Conservation (phyloP, 2,888 invertebrate genomes). For the Coremacera marginata region DNA sequence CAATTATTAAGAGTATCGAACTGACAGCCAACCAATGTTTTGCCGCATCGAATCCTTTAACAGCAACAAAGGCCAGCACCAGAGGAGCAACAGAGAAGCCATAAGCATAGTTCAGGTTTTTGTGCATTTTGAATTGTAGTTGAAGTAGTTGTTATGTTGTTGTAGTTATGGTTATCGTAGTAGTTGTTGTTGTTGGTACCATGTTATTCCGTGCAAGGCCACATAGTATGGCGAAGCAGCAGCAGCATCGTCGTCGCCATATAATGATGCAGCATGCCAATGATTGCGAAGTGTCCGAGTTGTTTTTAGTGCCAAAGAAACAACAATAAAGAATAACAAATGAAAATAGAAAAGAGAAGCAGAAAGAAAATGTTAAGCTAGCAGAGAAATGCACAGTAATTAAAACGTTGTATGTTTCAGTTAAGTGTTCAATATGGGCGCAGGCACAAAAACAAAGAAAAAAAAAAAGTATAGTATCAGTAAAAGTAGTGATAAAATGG, state of each 20-base stretch:
- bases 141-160: slow-evolving; percentile 29
- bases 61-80: background rate
- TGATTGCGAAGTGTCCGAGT: slow-evolving; percentile 55
- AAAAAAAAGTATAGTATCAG: no score
- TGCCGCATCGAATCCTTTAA: slow-evolving; percentile 72
- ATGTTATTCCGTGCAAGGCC: slow-evolving; percentile 45
- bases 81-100: background rate
- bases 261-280: slow-evolving; percentile 56
- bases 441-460: background rate
- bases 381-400: background rate
- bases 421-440: background rate
- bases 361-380: background rate
- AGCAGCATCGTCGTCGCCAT: background rate
- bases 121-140: background rate
- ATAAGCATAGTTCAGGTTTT: background rate
- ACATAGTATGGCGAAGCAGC: background rate
- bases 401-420: slow-evolving; percentile 9
- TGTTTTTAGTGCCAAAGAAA: background rate
- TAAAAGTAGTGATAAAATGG: background rate
- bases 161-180: background rate
- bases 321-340: background rate
- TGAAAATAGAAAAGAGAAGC: background rate
- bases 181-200: slow-evolving; percentile 23
- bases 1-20: slow-evolving; percentile 80
- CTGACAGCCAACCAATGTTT: slow-evolving; percentile 84